These are phyloP conservation scores for Crocodylus rhombifer DNA, from an alignment of 2,797 vertebrate species.

Conservation along the genomic window DNA sequence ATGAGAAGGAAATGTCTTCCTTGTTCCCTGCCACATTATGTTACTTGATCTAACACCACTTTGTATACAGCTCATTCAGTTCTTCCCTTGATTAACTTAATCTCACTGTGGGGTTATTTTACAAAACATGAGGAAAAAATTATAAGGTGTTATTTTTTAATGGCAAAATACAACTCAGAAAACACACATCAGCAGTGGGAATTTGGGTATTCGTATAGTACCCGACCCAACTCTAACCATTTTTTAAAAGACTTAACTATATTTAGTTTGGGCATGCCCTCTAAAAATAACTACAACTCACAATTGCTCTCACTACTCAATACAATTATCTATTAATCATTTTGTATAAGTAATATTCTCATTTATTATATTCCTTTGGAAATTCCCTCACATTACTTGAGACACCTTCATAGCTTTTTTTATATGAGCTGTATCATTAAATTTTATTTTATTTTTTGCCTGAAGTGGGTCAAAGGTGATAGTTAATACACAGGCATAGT, in stretches of 20 bases:
- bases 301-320: not conserved
- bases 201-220: fast-evolving
- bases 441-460: not conserved
- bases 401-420: not conserved
- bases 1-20: fast-evolving
- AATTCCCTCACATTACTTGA: not conserved
- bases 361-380: not conserved
- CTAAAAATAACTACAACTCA: not conserved
- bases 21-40: not conserved
- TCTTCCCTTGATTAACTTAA: not conserved
- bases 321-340: not conserved
- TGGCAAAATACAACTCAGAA: fast-evolving
- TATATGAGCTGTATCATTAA: not conserved
- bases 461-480: not conserved
- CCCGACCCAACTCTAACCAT: not conserved
- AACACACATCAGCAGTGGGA: not conserved
- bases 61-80: not conserved
- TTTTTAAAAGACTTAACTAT: not conserved
- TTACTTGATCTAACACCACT: not conserved
- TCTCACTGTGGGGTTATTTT: not conserved
- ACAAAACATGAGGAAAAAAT: not conserved
- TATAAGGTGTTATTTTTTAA: not conserved
- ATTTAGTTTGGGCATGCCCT: not conserved
- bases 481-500: constrained; percentile 39
- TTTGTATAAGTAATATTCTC: fast-evolving